Evolutionary conservation across 2,113 vertebrate genomes (phyloP).

Genomic region (Notarius lentiginosus): DNA sequence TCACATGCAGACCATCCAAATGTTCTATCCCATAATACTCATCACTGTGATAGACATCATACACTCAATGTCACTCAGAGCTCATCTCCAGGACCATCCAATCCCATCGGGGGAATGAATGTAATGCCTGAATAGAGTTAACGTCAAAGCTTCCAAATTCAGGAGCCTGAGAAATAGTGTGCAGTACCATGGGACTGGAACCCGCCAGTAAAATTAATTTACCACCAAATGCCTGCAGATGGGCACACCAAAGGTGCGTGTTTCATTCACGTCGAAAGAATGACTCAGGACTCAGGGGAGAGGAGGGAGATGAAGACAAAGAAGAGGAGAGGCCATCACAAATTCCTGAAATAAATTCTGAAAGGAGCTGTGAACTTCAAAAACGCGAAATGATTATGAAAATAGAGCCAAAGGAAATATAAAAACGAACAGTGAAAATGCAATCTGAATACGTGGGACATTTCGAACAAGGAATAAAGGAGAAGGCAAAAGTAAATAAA

Average conservation of each 20-base stretch:
- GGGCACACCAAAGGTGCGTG: background rate
- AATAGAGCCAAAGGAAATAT: background rate
- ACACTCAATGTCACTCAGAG: background rate
- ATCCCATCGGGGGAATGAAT: background rate
- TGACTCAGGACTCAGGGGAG: conserved; percentile 6
- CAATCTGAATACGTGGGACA: background rate
- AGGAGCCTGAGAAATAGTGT: background rate
- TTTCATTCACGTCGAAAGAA: background rate
- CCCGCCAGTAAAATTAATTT: conserved; percentile 10
- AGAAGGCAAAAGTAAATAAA: background rate
- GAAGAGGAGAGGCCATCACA: background rate
- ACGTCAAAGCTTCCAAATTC: background rate
- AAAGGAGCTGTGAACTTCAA: background rate
- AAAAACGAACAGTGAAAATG: background rate
- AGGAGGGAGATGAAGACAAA: background rate
- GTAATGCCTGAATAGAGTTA: background rate
- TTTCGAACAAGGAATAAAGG: background rate
- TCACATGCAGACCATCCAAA: background rate
- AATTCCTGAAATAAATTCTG: background rate
- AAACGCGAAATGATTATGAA: background rate
- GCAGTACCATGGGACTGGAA: background rate
- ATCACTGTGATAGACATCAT: background rate
- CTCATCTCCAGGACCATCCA: background rate
- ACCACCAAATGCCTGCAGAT: background rate
- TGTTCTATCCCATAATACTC: background rate